Evolutionary conservation across 2,888 invertebrate species (phyloP).

Genomic region (Lasius platythorax): DNA sequence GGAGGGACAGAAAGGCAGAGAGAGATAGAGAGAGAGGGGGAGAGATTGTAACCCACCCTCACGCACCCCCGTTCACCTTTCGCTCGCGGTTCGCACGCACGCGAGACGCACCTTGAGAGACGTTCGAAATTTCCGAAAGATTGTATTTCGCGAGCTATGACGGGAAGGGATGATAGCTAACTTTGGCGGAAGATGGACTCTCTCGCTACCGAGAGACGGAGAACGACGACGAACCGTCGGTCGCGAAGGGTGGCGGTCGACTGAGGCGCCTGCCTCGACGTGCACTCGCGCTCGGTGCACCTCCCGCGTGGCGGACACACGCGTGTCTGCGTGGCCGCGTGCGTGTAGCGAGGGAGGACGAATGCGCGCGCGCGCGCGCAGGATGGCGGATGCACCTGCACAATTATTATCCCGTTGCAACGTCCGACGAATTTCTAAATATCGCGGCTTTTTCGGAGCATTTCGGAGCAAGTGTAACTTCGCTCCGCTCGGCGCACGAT

Average conservation of each 20-base stretch:
- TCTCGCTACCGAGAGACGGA: conserved; percentile 3
- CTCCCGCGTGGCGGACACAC: conserved; percentile 65
- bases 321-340: conserved; percentile 49
- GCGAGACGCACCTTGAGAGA: conserved; percentile 1
- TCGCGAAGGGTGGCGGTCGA: conserved; percentile 68
- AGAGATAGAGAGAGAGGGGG: not conserved
- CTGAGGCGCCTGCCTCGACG: conserved; percentile 68
- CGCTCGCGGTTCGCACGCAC: conserved; percentile 9
- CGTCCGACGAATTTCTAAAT: not conserved
- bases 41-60: not conserved
- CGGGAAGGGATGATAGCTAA: conserved; percentile 15
- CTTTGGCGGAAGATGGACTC: conserved; percentile 38
- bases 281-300: conserved; percentile 68
- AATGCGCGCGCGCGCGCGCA: not conserved
- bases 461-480: not conserved
- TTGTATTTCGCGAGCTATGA: not conserved
- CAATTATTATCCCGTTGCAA: conserved; percentile 16
- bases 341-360: conserved; percentile 7
- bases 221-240: conserved; percentile 52
- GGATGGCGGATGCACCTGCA: conserved; percentile 25
- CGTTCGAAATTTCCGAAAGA: not conserved
- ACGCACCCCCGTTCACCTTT: conserved; percentile 28
- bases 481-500: not conserved
- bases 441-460: not conserved
- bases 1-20: not conserved